Base-by-base conservation (phyloP, 1,140 invertebrate species). In the Lutraria rhynchaena region DNA sequence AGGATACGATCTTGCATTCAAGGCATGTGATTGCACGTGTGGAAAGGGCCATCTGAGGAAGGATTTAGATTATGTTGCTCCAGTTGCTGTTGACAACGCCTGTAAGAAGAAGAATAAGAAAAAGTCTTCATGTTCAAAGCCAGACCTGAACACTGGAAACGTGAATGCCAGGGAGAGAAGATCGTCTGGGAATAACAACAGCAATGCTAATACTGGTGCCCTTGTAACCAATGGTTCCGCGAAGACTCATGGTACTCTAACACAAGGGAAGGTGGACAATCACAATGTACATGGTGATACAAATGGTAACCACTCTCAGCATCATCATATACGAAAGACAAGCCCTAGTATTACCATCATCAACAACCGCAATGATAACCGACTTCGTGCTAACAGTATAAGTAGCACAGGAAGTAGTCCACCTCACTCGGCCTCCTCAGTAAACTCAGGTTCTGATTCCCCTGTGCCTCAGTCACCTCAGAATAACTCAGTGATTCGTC, bases 1-100 rank as follows among this genome's bases (percentile, higher is more conserved):
- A 92, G 98, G 97, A 17, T 99, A 98, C 93, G 98, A 99, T 92
- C 93, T 98, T 89, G 97, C 97, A 37, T 97, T 55, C 96, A 97
- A 94, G 95, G 96, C 85, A 95, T 98, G 94, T 95, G 96, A 87
- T 95, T 94, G 94, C 84, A 92, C 91, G 63, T 94, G 98, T 92
- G 96, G 96, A 0, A 94, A 97, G 7, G 98, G 98, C 0, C 97
- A 99, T 90, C 91, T 99, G 69, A 96, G 97, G 88, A 99, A 99
- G 92, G 98, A 99, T 93, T 93, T 98, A 17, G 97, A 99, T 88
- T 99, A 98, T 96, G 93, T 95, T 84, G 94, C 96, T 4, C 60
- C 83, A 19, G 46, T 83, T 3, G 63, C 93, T 0, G 93, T 82
- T 2, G 87, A 84, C 49, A 85, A 86, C 24, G 87, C 86, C 15